Conservation (phyloP, 2,113 vertebrate genomes). For the Anoplopoma fimbria region DNA sequence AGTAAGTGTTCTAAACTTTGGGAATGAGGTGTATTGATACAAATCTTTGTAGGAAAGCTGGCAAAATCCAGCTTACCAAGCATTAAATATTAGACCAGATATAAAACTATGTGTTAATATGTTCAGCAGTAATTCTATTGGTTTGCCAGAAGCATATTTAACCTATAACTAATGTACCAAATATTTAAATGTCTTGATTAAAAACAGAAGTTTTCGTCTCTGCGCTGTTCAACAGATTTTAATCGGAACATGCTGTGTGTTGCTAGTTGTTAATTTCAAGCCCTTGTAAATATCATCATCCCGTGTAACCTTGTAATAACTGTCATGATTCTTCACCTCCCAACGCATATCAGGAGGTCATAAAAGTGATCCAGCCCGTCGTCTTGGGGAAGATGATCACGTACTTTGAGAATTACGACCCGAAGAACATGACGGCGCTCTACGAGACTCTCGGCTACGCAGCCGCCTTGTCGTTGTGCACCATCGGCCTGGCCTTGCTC, state of each 20-base stretch:
- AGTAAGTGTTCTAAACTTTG: slow-evolving; percentile 77
- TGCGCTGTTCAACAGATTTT: too few relatives aligned
- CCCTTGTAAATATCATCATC: too few relatives aligned
- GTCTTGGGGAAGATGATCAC: slow-evolving; percentile 89
- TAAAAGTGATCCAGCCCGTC: slow-evolving; percentile 90
- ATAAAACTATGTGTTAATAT: background rate
- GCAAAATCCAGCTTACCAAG: background rate
- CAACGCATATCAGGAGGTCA: slow-evolving; percentile 80
- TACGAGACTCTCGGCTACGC: slow-evolving; percentile 81
- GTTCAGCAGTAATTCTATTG: background rate
- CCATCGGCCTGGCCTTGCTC: slow-evolving; percentile 82
- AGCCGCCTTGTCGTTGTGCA: slow-evolving; percentile 84
- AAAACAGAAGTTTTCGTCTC: too few relatives aligned
- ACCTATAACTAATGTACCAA: background rate
- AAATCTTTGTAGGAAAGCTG: background rate
- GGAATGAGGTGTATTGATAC: background rate
- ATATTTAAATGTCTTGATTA: too few relatives aligned
- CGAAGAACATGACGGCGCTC: slow-evolving; percentile 58
- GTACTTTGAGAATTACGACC: slow-evolving; percentile 87
- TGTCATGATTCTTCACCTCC: background rate
- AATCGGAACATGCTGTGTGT: background rate
- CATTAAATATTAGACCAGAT: background rate
- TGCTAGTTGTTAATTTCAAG: background rate
- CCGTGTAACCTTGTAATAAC: background rate
- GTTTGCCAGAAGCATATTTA: background rate